phyloP scores from a whole-genome alignment of 37 sponge, comb jelly and placozoan genomes.

The Mnemiopsis leidyi region DNA sequence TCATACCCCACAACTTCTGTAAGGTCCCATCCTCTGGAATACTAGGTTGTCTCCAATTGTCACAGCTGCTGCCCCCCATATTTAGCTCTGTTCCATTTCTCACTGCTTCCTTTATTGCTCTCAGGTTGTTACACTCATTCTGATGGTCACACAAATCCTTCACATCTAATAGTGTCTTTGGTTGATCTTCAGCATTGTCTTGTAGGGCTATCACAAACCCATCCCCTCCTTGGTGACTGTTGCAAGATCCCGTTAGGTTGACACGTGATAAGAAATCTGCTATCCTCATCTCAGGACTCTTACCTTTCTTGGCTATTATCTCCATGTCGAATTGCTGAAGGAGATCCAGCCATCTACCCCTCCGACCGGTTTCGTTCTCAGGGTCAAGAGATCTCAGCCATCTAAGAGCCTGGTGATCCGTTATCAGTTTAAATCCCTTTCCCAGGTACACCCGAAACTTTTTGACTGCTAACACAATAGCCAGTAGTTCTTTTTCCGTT shows the following conservation, averaged over 20 bases:
- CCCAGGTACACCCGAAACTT: background rate
- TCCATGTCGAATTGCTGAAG: background rate
- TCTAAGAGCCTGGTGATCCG: background rate
- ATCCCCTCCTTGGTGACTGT: background rate
- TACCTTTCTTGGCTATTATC: background rate
- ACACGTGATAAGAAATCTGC: constrained; percentile 6
- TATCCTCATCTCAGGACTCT: constrained; percentile 4
- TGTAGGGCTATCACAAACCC: too few species aligned
- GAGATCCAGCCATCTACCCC: background rate
- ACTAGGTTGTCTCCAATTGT: background rate
- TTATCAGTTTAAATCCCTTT: background rate
- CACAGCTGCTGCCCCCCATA: background rate
- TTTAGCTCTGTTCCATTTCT: background rate
- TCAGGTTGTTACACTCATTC: background rate
- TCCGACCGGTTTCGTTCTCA: background rate
- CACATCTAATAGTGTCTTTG: background rate
- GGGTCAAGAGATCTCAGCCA: constrained; percentile 14
- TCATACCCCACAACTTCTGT: background rate
- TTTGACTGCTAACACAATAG: background rate
- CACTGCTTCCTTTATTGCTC: background rate
- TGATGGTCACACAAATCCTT: background rate
- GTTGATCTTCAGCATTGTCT: too few species aligned
- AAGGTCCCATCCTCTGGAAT: background rate
- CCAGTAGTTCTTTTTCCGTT: background rate
- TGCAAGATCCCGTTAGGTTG: background rate